These are phyloP conservation scores for Anthopleura xanthogrammica DNA, from an alignment of 92 coral and sea anemone species.

Conservation along the genomic window DNA sequence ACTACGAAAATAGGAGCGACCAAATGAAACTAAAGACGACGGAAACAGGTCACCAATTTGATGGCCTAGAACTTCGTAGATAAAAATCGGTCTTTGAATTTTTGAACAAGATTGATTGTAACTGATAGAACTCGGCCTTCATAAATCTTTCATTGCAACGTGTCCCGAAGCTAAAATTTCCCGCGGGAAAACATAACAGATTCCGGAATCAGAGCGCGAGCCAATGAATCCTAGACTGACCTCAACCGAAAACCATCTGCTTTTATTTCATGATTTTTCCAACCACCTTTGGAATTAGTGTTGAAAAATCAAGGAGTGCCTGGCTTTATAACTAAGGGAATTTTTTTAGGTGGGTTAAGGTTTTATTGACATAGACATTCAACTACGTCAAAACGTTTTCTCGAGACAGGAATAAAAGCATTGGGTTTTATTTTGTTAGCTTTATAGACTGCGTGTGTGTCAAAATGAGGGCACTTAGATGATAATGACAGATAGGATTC, in stretches of 20 bases:
- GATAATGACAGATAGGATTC: constrained; percentile 7
- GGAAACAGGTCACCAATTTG: not conserved
- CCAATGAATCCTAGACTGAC: not conserved
- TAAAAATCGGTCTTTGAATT: not conserved
- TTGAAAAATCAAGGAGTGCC: not conserved
- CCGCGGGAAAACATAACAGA: not conserved
- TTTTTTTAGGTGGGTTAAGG: not conserved
- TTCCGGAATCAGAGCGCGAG: not conserved
- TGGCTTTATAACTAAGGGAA: not conserved
- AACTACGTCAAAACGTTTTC: not conserved
- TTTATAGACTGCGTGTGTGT: constrained; percentile 1
- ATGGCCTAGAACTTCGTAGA: not conserved
- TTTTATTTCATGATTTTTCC: not conserved
- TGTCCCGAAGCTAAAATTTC: not conserved
- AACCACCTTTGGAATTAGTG: not conserved
- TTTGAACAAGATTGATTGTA: not conserved
- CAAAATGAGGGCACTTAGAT: constrained; percentile 13
- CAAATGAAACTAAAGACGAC: not conserved
- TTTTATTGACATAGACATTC: constrained; percentile 6
- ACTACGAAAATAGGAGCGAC: not conserved
- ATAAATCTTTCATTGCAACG: not conserved
- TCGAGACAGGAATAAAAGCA: constrained; percentile 17
- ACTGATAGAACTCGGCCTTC: not conserved
- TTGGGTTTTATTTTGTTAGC: constrained; percentile 15
- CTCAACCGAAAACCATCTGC: not conserved